Percentiles rank a stretch among this genome's conserved stretches.
These are phyloP conservation scores for Panulirus ornatus DNA, from an alignment of 1,140 invertebrate genomes.

Conservation along the genomic window DNA sequence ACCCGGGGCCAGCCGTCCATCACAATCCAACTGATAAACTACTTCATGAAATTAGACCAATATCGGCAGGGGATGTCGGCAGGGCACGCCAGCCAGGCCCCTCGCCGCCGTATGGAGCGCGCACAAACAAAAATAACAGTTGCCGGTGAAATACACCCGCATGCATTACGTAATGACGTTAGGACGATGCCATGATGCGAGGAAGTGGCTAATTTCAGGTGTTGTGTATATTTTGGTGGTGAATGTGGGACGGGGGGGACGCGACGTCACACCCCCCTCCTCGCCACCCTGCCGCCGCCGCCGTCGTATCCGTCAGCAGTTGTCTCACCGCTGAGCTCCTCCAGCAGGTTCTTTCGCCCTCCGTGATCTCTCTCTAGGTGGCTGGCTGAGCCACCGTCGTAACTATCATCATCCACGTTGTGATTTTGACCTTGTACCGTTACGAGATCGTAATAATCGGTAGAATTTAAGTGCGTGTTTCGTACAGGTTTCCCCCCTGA, in stretches of 20 bases:
- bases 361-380: too few relatives aligned
- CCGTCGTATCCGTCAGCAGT: neutral
- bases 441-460: too few relatives aligned
- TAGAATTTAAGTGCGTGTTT: too few relatives aligned
- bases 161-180: constrained; percentile 14
- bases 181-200: neutral
- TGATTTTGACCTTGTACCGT: too few relatives aligned
- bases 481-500: too few relatives aligned
- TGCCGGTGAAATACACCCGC: neutral
- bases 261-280: neutral
- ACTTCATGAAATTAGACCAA: neutral
- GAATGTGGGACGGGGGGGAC: neutral
- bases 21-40: neutral
- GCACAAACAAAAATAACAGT: neutral
- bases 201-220: constrained; percentile 3
- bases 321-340: neutral
- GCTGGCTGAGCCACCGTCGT: too few relatives aligned
- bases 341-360: too few relatives aligned
- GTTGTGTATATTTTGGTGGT: constrained; percentile 10
- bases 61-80: neutral
- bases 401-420: too few relatives aligned
- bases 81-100: neutral
- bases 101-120: neutral
- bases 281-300: neutral
- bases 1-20: neutral